phyloP scores from a whole-genome alignment of 2,113 vertebrate species.

The Desmodus rotundus region DNA sequence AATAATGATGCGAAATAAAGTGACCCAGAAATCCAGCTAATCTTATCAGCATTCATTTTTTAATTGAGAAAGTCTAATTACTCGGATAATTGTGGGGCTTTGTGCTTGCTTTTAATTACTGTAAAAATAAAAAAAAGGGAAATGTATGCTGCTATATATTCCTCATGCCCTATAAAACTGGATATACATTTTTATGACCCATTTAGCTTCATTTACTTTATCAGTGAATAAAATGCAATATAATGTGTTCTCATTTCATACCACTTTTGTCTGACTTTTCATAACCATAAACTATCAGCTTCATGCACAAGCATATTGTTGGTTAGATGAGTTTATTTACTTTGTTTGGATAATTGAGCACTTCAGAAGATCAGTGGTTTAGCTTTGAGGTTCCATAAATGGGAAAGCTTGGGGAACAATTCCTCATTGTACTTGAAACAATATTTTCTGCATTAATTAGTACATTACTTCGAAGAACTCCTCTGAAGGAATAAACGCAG shows the following conservation, averaged over 20 bases:
- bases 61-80: constrained; percentile 65
- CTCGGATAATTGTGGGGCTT: constrained; percentile 42
- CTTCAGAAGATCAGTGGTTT: constrained; percentile 31
- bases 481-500: constrained; percentile 35
- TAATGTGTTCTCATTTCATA: constrained; percentile 36
- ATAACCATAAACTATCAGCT: constrained; percentile 33
- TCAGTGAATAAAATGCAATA: constrained; percentile 35
- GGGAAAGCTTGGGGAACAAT: constrained; percentile 24
- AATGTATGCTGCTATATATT: constrained; percentile 19
- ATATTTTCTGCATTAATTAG: constrained; percentile 49
- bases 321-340: constrained; percentile 28
- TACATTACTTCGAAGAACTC: constrained; percentile 29
- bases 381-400: constrained; percentile 44
- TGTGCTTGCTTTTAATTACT: constrained; percentile 63
- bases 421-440: constrained; percentile 40
- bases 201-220: constrained; percentile 48
- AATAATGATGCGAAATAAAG: constrained; percentile 49
- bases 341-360: constrained; percentile 57
- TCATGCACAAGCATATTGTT: constrained; percentile 37
- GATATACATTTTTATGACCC: constrained; percentile 43
- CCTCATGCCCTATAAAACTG: constrained; percentile 49
- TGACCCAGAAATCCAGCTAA: constrained; percentile 61
- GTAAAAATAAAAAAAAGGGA: constrained; percentile 19
- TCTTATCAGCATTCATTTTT: constrained; percentile 41
- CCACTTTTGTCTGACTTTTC: constrained; percentile 34